Percentiles rank a stretch among this genome's conserved stretches.
These are phyloP conservation scores for Aelia acuminata DNA, from an alignment of 2,888 invertebrate species.

Conservation along the genomic window DNA sequence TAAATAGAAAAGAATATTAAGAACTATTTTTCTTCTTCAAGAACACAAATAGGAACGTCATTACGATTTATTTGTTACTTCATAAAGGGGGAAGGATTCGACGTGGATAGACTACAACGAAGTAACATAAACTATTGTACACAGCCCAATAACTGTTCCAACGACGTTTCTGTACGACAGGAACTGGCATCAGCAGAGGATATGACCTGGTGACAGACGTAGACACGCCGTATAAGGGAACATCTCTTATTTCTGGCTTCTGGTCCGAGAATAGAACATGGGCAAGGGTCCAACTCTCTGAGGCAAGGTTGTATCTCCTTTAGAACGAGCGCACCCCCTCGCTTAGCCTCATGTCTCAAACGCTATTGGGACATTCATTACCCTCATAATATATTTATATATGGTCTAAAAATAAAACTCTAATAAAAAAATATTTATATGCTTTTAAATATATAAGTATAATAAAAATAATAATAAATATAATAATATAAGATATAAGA, in stretches of 20 bases:
- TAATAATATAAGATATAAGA: too few relatives aligned
- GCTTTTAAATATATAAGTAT: too few relatives aligned
- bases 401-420: too few relatives aligned
- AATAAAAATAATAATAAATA: too few relatives aligned
- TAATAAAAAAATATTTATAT: too few relatives aligned
- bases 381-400: not conserved
- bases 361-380: not conserved
- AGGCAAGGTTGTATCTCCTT: conserved; percentile 20
- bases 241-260: conserved; percentile 53
- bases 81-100: not conserved
- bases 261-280: conserved; percentile 35
- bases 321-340: not conserved
- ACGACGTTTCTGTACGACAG: not conserved
- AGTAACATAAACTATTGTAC: not conserved
- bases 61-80: not conserved
- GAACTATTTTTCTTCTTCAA: not conserved
- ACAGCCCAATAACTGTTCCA: not conserved
- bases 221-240: conserved; percentile 49
- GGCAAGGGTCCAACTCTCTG: conserved; percentile 5
- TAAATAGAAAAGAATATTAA: too few relatives aligned
- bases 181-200: not conserved
- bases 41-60: not conserved
- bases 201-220: conserved; percentile 20
- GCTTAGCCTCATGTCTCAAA: not conserved
- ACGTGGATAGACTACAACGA: not conserved